A percentile compares a stretch with the other conserved stretches of the same genome.
Conservation (phyloP, 2,797 vertebrate genomes). For the Cossypha heuglini region DNA sequence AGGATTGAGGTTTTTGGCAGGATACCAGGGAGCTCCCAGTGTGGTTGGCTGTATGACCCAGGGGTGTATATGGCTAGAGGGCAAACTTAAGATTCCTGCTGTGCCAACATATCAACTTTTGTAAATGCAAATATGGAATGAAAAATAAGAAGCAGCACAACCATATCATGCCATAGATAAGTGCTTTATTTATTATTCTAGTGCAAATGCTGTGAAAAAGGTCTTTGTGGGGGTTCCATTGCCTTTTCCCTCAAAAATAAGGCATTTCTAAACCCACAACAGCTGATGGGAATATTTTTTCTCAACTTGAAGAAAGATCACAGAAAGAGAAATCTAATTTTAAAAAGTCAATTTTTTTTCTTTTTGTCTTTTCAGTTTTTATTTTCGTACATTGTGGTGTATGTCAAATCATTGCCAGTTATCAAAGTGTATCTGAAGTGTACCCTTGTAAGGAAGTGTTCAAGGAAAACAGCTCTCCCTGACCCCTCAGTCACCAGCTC, state of each 20-base stretch:
- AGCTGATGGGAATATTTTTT: not conserved
- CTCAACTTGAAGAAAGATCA: not conserved
- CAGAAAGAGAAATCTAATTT: not conserved
- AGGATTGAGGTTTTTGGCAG: constrained; percentile 8
- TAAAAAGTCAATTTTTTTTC: not conserved
- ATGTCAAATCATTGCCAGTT: not conserved
- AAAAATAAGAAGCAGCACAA: not conserved
- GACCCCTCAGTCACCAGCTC: not conserved
- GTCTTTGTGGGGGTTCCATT: not conserved
- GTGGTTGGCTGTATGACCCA: constrained; percentile 6
- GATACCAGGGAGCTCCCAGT: not conserved
- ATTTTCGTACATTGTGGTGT: not conserved
- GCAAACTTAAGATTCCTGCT: not conserved
- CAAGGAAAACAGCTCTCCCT: not conserved
- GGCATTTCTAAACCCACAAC: not conserved
- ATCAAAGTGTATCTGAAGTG: not conserved
- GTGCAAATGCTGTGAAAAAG: not conserved
- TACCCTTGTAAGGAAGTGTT: not conserved
- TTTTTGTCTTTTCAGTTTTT: not conserved
- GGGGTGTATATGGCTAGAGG: not conserved
- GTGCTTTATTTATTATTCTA: not conserved
- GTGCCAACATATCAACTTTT: not conserved
- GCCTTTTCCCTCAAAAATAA: not conserved
- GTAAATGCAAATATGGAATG: not conserved
- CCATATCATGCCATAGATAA: not conserved